Evolutionary conservation across 2,888 invertebrate species (phyloP), one percentile per base, ranked within the genome.

Genomic region (Nomada goodeniana): DNA sequence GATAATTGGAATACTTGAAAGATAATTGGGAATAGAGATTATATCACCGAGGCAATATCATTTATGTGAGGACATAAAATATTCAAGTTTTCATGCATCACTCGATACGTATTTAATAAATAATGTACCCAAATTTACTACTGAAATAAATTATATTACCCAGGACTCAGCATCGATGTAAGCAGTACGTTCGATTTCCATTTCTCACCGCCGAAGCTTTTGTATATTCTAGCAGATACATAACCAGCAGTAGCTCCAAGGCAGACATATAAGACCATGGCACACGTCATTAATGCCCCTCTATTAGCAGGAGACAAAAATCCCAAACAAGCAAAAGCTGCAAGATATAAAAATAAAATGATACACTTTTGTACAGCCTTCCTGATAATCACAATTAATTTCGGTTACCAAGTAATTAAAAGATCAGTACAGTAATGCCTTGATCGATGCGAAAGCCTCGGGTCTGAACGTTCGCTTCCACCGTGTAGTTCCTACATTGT

Each of bases 171-270:
- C 96, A 99, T 98, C 7, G 99, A 98, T 0, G 99, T 99, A 52
- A 99, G 95, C 74, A 99, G 94, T 0, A 99, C 98, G 94, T 99
- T 99, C 79, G 98, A 98, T 95, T 99, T 99, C 99, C 99, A 99
- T 92, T 98, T 97, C 86, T 99, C 97, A 1, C 99, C 99, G 13
- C 99, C 99, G 94, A 99, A 99, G 94, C 98, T 98, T 95, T 99
- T 99, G 95, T 99, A 99, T 90, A 99, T 96, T 89, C 99, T 95
- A 0, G 99, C 98, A 77, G 99, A 98, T 57, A 98, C 97, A 94
- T 98, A 99, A 5, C 99, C 99, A 71, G 99, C 99, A 1, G 98
- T 98, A 0, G 98, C 98, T 15, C 99, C 99, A 50, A 99, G 95
- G 85, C 99, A 96, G n/a, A 99, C 99, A 95, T 98, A 99, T 83